These are phyloP conservation scores for Alces alces DNA, from an alignment of 2,113 vertebrate genomes.

Conservation along the genomic window DNA sequence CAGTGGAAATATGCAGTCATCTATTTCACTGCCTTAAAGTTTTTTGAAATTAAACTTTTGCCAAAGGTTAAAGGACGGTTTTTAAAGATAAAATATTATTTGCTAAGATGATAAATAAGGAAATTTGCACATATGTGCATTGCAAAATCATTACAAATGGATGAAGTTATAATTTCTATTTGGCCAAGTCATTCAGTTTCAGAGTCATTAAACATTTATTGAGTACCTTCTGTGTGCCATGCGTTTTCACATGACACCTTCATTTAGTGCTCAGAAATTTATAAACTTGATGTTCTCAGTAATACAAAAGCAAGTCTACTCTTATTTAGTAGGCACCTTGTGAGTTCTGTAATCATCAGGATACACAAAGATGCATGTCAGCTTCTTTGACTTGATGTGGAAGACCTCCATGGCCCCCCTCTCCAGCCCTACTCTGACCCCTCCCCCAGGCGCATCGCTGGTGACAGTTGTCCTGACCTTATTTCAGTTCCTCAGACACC, in stretches of 20 bases:
- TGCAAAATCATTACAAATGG: conserved; percentile 44
- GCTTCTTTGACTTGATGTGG: neutral
- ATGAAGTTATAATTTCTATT: conserved; percentile 43
- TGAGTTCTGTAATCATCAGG: neutral
- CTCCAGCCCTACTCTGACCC: neutral
- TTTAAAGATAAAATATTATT: conserved; percentile 58
- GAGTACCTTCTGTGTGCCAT: neutral
- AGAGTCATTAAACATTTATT: conserved; percentile 36
- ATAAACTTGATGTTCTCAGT: neutral
- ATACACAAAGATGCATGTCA: neutral
- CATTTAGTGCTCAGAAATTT: conserved; percentile 19
- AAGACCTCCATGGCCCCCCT: neutral
- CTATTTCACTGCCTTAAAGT: conserved; percentile 46
- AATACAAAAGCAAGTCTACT: neutral
- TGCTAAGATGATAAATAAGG: conserved; percentile 44
- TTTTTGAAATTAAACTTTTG: conserved; percentile 56
- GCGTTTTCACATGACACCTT: neutral
- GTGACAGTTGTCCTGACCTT: neutral
- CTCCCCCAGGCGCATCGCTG: neutral
- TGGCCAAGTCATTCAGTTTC: conserved; percentile 26
- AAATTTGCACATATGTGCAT: conserved; percentile 14
- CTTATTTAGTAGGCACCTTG: neutral
- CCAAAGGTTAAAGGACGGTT: conserved; percentile 44
- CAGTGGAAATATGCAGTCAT: conserved; percentile 57
- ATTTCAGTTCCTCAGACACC: neutral